A percentile compares a stretch with the other conserved stretches of the same genome.
phyloP scores from a whole-genome alignment of 37 sponge, comb jelly and placozoan species.

The Spongia lamella region DNA sequence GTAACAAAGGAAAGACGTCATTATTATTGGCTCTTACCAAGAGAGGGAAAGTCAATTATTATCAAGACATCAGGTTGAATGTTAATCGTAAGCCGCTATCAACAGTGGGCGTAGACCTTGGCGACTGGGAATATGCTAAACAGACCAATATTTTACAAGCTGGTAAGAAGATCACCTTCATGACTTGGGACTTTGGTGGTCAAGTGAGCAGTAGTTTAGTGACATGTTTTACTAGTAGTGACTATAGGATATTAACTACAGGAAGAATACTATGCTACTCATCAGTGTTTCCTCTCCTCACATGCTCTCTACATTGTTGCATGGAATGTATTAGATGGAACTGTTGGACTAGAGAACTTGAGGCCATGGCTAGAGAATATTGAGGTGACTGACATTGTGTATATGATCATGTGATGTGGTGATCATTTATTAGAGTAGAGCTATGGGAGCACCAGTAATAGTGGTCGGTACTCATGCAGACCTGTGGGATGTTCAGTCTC shows the following conservation, averaged over 20 bases:
- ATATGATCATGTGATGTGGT: too few species aligned
- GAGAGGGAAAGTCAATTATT: slow-evolving; percentile 41
- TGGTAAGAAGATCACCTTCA: slow-evolving; percentile 60
- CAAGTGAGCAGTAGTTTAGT: slow-evolving; percentile 38
- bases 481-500: slow-evolving; percentile 9
- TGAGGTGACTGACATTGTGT: slow-evolving; percentile 43
- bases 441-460: slow-evolving; percentile 68
- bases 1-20: slow-evolving; percentile 81
- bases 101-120: slow-evolving; percentile 77
- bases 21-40: slow-evolving; percentile 66
- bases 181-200: slow-evolving; percentile 94
- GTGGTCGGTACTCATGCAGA: slow-evolving; percentile 81
- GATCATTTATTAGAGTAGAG: slow-evolving; percentile 25
- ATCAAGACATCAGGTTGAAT: slow-evolving; percentile 43
- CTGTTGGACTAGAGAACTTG: slow-evolving; percentile 58
- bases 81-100: slow-evolving; percentile 43
- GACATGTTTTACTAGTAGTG: neutral
- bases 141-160: neutral
- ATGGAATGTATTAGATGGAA: slow-evolving; percentile 74
- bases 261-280: slow-evolving; percentile 89
- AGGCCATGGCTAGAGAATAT: slow-evolving; percentile 85
- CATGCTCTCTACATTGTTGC: slow-evolving; percentile 76
- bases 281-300: slow-evolving; percentile 85
- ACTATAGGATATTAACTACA: neutral
- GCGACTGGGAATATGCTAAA: slow-evolving; percentile 73